These are phyloP conservation scores for Tetragnatha versicolor DNA, from an alignment of 1,140 invertebrate species.

Conservation along the genomic window DNA sequence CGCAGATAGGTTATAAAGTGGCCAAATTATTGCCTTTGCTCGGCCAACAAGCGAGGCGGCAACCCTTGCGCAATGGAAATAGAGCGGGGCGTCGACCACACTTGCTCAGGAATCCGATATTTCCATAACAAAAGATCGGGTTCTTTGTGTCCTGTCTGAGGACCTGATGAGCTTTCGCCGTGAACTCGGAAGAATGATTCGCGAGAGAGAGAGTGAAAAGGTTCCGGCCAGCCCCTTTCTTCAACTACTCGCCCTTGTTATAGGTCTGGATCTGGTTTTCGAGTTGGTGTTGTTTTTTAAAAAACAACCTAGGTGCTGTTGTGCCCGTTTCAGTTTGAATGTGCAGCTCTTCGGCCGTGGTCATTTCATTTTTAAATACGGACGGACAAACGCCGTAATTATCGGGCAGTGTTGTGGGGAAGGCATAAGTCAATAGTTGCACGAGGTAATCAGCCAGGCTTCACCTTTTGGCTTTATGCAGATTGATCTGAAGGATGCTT, in stretches of 20 bases:
- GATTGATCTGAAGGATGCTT: too few relatives aligned
- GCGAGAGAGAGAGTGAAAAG: neutral
- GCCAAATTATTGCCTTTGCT: too few relatives aligned
- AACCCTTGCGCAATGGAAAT: neutral
- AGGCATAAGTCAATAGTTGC: too few relatives aligned
- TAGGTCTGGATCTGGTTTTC: neutral
- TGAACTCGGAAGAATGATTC: conserved; percentile 11
- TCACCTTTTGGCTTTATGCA: too few relatives aligned
- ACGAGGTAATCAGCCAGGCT: too few relatives aligned
- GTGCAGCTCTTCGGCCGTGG: too few relatives aligned
- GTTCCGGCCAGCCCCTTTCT: neutral
- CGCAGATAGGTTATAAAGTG: too few relatives aligned
- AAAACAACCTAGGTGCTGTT: neutral
- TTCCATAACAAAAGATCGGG: conserved; percentile 39
- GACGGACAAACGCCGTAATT: too few relatives aligned
- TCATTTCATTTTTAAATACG: too few relatives aligned
- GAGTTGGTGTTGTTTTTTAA: neutral
- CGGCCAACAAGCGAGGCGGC: too few relatives aligned
- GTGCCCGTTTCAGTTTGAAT: too few relatives aligned
- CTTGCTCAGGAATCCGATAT: conserved; percentile 21
- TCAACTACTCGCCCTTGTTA: neutral
- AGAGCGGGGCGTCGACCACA: conserved; percentile 11
- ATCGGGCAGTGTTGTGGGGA: too few relatives aligned
- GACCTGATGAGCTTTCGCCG: neutral
- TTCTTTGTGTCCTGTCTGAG: conserved; percentile 2